These are phyloP conservation scores for Cephalopterus ornatus DNA, from an alignment of 2,113 vertebrate genomes.

Conservation along the genomic window DNA sequence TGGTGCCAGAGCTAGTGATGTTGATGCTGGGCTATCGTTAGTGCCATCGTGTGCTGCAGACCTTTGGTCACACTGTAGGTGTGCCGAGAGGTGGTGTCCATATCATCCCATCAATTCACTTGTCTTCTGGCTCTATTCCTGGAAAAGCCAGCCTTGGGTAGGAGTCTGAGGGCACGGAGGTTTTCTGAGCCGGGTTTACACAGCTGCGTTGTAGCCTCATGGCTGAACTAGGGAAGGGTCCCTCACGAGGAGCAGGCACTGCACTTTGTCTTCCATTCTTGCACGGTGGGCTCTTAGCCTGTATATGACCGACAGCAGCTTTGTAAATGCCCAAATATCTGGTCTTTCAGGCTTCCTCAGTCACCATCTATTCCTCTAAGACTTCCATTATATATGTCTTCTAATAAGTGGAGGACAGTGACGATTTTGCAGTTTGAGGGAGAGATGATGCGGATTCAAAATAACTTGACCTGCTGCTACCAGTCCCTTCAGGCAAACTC, in stretches of 20 bases:
- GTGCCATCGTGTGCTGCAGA: not conserved
- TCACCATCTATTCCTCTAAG: not conserved
- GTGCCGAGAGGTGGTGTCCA: rapidly evolving
- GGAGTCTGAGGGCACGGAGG: not conserved
- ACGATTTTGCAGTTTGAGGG: not conserved
- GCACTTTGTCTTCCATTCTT: not conserved
- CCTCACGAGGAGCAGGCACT: rapidly evolving
- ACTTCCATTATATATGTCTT: not conserved
- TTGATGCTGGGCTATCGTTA: rapidly evolving
- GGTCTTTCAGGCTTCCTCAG: not conserved
- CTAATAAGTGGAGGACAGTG: not conserved
- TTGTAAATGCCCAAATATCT: not conserved
- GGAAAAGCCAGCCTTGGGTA: not conserved
- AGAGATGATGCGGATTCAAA: not conserved
- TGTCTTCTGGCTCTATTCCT: not conserved
- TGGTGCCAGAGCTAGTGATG: not conserved
- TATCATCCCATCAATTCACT: rapidly evolving
- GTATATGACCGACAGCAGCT: not conserved
- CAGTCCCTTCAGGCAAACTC: not conserved
- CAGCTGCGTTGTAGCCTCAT: rapidly evolving
- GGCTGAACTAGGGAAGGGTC: not conserved
- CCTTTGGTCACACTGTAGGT: not conserved
- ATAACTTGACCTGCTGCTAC: not conserved
- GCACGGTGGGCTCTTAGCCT: not conserved
- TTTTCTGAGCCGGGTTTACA: not conserved